phyloP scores from a whole-genome alignment of 2,113 vertebrate species.

The Triplophysa dalaica region DNA sequence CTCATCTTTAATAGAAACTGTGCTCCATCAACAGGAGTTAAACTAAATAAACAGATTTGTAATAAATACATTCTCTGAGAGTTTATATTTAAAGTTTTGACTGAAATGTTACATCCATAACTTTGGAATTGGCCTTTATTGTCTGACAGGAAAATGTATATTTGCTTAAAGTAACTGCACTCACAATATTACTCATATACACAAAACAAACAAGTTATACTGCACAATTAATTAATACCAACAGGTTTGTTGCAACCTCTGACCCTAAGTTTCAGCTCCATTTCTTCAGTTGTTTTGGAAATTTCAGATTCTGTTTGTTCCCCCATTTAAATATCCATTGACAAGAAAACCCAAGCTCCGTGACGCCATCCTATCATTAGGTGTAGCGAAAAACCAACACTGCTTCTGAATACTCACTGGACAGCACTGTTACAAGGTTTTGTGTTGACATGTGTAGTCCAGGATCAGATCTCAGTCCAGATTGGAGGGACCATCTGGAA shows the following conservation, averaged over 20 bases:
- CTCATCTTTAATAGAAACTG: too few relatives aligned
- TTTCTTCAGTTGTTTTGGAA: background rate
- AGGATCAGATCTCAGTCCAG: conserved; percentile 67
- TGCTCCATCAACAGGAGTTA: too few relatives aligned
- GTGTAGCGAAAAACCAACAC: conserved; percentile 5
- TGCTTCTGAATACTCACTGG: conserved; percentile 5
- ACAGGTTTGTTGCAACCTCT: too few relatives aligned
- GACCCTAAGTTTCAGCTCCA: background rate
- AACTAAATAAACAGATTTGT: too few relatives aligned
- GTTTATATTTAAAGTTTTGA: too few relatives aligned
- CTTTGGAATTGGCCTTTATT: background rate
- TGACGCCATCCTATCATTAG: background rate
- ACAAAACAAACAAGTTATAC: too few relatives aligned
- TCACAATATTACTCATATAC: too few relatives aligned
- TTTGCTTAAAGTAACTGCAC: background rate
- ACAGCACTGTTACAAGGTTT: conserved; percentile 17
- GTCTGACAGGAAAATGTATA: background rate
- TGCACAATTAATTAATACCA: too few relatives aligned
- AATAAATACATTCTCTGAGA: too few relatives aligned
- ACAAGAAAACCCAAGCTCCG: background rate
- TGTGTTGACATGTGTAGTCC: conserved; percentile 40
- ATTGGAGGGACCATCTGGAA: conserved; percentile 86
- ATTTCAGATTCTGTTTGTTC: background rate
- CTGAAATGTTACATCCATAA: too few relatives aligned
- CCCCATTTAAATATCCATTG: background rate